Conservation (phyloP, 2,888 invertebrate genomes). For the Heliconius aoede region DNA sequence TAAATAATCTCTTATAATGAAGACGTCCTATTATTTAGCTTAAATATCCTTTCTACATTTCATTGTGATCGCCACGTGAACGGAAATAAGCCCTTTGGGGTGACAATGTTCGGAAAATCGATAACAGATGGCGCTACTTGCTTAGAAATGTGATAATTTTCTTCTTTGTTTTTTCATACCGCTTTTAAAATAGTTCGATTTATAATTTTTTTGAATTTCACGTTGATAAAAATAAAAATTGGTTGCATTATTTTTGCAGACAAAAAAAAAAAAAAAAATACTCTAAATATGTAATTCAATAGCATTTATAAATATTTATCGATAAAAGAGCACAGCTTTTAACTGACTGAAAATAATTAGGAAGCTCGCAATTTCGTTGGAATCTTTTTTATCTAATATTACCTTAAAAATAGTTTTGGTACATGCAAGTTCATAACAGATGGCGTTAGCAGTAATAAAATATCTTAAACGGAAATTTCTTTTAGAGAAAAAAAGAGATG, state of each 20-base stretch:
- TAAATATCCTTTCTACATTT: conserved; percentile 61
- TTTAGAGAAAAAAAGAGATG: neutral
- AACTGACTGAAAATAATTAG: no score
- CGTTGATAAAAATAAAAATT: no score
- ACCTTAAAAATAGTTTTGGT: neutral
- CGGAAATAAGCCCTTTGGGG: conserved; percentile 72
- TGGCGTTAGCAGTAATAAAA: conserved; percentile 31
- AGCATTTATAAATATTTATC: no score
- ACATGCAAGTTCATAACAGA: conserved; percentile 23
- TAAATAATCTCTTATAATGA: conserved; percentile 69
- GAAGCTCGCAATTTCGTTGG: no score
- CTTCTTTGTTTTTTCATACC: no score
- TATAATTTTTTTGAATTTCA: neutral
- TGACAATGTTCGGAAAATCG: conserved; percentile 43
- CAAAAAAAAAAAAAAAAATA: no score
- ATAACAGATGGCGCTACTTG: conserved; percentile 66
- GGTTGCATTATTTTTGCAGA: no score
- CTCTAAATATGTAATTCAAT: no score
- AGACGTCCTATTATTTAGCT: conserved; percentile 65
- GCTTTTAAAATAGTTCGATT: neutral
- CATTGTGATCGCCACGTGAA: conserved; percentile 75
- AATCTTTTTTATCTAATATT: no score
- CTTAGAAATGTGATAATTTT: neutral
- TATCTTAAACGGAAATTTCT: neutral
- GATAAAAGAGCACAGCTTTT: no score